A percentile compares a stretch with the other conserved stretches of the same genome.
phyloP scores from a whole-genome alignment of 2,888 invertebrate genomes.

The Plebejus anna region DNA sequence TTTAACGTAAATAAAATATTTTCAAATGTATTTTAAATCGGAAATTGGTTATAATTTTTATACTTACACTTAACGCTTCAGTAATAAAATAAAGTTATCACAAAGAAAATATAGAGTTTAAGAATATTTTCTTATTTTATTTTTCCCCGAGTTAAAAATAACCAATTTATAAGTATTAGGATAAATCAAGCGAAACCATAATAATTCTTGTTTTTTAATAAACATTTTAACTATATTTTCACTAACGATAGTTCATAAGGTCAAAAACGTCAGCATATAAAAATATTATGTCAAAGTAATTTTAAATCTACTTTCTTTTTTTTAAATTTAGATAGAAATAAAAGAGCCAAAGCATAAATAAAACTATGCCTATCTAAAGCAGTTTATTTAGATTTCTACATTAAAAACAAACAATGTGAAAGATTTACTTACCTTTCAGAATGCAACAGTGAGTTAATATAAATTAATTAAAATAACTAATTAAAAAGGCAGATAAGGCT shows the following conservation, averaged over 20 bases:
- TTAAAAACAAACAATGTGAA: slow-evolving; percentile 18
- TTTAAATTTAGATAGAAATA: neutral
- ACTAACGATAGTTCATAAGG: neutral
- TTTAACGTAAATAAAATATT: too few relatives aligned
- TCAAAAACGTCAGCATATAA: neutral
- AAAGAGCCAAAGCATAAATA: neutral
- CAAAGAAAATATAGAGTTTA: neutral
- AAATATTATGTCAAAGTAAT: neutral
- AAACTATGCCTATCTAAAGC: neutral
- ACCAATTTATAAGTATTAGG: neutral
- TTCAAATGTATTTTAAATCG: too few relatives aligned
- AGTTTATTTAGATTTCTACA: neutral
- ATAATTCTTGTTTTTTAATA: neutral
- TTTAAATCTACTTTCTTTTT: neutral
- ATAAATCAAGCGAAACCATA: neutral
- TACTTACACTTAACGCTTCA: neutral
- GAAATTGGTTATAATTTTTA: too few relatives aligned
- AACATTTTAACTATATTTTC: neutral
- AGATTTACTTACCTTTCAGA: slow-evolving; percentile 13
- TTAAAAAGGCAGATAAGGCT: slow-evolving; percentile 19
- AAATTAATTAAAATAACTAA: slow-evolving; percentile 22
- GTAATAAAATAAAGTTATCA: neutral
- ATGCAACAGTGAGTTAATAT: slow-evolving; percentile 11
- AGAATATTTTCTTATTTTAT: neutral
- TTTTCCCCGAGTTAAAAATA: neutral